A percentile compares a stretch with the other conserved stretches of the same genome.
Conservation (phyloP, 2,113 vertebrate species). For the Typhlomys cinereus region DNA sequence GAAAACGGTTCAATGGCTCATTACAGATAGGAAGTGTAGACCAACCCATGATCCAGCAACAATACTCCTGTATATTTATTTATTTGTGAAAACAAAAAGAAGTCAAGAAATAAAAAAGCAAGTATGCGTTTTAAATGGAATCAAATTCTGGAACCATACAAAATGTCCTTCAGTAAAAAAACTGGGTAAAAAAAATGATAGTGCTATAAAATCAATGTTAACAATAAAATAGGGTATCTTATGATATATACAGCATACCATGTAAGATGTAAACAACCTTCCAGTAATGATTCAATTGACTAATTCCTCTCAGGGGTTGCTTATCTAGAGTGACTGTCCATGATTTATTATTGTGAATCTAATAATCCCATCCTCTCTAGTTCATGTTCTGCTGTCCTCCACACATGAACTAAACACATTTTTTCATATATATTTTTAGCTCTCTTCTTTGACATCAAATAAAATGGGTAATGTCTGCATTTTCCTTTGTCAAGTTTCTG, state of each 20-base stretch:
- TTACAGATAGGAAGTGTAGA: neutral
- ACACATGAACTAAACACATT: neutral
- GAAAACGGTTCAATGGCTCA: neutral
- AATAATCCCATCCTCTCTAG: neutral
- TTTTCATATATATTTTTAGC: neutral
- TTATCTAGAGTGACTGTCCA: neutral
- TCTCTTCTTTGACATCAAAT: neutral
- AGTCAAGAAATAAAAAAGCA: neutral
- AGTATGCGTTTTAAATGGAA: no score
- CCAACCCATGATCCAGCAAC: neutral
- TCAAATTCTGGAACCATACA: neutral
- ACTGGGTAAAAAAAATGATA: neutral
- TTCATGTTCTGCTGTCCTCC: no score
- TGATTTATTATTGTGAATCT: neutral
- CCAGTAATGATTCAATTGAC: neutral
- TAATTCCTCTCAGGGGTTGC: neutral
- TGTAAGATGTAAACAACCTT: no score
- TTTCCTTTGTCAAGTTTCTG: neutral
- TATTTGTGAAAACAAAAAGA: neutral
- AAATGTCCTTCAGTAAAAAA: neutral
- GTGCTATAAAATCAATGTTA: neutral
- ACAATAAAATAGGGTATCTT: no score
- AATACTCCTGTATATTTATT: neutral
- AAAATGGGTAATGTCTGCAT: neutral
- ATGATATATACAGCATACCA: no score